Percentiles rank a stretch among this genome's conserved stretches.
phyloP scores from a whole-genome alignment of 2,797 vertebrate species.

The Hozukius guyotensis region DNA sequence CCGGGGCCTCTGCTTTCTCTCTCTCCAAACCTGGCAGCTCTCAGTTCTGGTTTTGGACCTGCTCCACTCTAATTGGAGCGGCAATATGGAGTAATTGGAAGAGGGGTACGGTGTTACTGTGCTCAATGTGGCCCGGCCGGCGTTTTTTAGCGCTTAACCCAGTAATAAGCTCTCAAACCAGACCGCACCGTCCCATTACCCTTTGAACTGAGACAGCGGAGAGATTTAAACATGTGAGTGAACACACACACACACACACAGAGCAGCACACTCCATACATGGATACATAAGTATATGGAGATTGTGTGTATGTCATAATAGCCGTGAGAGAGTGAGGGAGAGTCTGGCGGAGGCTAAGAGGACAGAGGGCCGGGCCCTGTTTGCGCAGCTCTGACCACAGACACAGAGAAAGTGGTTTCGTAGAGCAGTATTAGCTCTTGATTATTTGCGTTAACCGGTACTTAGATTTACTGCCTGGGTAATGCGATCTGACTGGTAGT shows the following conservation, averaged over 20 bases:
- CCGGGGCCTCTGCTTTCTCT: conserved; percentile 75
- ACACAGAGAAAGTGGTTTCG: conserved; percentile 74
- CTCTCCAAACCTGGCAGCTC: conserved; percentile 66
- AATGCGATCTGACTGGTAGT: conserved; percentile 81
- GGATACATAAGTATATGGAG: conserved; percentile 13
- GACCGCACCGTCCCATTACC: conserved; percentile 62
- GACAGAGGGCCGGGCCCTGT: conserved; percentile 55
- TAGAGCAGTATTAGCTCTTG: conserved; percentile 77
- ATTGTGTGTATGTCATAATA: conserved; percentile 47
- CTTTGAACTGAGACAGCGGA: conserved; percentile 62
- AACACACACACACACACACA: conserved; percentile 33
- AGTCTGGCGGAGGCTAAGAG: conserved; percentile 50
- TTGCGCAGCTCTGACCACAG: conserved; percentile 75
- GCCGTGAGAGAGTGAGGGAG: conserved; percentile 41
- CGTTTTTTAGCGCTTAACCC: conserved; percentile 69
- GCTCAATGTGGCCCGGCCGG: conserved; percentile 50
- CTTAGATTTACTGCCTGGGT: conserved; percentile 81
- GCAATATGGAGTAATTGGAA: conserved; percentile 73
- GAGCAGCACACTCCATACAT: conserved; percentile 15
- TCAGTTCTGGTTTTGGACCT: conserved; percentile 67
- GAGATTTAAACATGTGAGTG: conserved; percentile 37
- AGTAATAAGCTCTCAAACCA: conserved; percentile 75
- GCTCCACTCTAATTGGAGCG: conserved; percentile 73
- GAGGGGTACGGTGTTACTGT: conserved; percentile 53
- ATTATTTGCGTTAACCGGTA: conserved; percentile 80